phyloP scores from a whole-genome alignment of 2,888 invertebrate species.

The Macropis europaea region DNA sequence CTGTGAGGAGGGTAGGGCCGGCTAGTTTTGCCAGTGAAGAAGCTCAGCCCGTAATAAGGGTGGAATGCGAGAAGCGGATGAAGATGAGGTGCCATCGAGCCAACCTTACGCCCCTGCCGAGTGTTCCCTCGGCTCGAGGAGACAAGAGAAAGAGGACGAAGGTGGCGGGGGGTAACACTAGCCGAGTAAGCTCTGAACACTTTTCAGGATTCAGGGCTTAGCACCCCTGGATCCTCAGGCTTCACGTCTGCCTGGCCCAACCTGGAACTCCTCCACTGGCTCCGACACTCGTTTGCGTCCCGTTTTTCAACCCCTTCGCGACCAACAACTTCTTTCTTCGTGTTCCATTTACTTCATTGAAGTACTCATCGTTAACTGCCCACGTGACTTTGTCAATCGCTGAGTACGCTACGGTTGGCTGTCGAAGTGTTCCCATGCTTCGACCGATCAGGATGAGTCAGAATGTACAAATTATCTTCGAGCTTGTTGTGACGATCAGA shows the following conservation, averaged over 20 bases:
- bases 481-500: no score
- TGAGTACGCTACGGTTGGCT: no score
- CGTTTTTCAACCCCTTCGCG: background rate
- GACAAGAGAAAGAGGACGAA: slow-evolving; percentile 42
- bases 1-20: background rate
- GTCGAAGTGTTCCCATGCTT: no score
- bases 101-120: slow-evolving; percentile 55
- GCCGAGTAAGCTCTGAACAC: slow-evolving; percentile 78
- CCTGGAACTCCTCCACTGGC: slow-evolving; percentile 62
- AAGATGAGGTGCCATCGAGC: slow-evolving; percentile 38
- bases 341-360: background rate
- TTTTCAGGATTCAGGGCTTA: slow-evolving; percentile 78
- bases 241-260: slow-evolving; percentile 70
- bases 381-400: no score
- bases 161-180: slow-evolving; percentile 74
- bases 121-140: slow-evolving; percentile 31
- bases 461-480: no score
- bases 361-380: background rate
- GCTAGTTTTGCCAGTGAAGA: slow-evolving; percentile 21
- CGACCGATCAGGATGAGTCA: no score
- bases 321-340: background rate
- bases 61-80: slow-evolving; percentile 70
- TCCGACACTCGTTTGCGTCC: slow-evolving; percentile 4
- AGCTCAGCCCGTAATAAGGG: slow-evolving; percentile 69
- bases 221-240: slow-evolving; percentile 73